Conservation (phyloP, 2,113 vertebrate species). For the Cavia aperea region DNA sequence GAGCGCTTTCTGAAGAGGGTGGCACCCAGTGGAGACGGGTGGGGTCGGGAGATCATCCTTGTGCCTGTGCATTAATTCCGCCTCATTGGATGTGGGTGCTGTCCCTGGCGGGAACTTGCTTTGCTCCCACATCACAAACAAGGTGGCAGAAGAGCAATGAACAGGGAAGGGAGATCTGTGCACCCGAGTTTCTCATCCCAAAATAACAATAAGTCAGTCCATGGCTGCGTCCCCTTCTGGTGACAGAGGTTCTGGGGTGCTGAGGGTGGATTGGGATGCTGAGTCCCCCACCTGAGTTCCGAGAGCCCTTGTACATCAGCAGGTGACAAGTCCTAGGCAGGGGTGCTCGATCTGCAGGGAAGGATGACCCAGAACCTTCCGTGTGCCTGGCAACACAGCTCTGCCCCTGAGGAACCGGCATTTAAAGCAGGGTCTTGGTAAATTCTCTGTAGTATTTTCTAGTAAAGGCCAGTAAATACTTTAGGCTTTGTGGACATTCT, state of each 20-base stretch:
- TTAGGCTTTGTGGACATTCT: neutral
- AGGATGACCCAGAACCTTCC: neutral
- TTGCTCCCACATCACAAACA: neutral
- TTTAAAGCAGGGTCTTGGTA: neutral
- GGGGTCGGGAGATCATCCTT: too few relatives aligned
- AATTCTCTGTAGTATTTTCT: neutral
- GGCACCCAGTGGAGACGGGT: fast-evolving
- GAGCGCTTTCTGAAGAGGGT: neutral
- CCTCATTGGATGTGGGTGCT: fast-evolving
- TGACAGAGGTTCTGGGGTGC: neutral
- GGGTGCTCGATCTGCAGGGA: neutral
- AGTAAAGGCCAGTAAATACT: neutral
- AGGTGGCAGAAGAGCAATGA: neutral
- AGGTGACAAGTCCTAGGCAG: neutral
- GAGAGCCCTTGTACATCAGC: neutral
- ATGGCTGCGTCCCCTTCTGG: neutral
- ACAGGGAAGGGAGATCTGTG: neutral
- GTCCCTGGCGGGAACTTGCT: neutral
- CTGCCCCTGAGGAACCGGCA: neutral
- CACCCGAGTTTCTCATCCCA: neutral
- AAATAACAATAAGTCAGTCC: neutral
- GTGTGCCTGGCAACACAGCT: neutral
- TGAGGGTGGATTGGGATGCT: neutral
- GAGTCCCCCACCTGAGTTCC: neutral
- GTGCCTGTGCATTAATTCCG: fast-evolving